phyloP scores from a whole-genome alignment of 2,113 vertebrate species.

The Rhea pennata region DNA sequence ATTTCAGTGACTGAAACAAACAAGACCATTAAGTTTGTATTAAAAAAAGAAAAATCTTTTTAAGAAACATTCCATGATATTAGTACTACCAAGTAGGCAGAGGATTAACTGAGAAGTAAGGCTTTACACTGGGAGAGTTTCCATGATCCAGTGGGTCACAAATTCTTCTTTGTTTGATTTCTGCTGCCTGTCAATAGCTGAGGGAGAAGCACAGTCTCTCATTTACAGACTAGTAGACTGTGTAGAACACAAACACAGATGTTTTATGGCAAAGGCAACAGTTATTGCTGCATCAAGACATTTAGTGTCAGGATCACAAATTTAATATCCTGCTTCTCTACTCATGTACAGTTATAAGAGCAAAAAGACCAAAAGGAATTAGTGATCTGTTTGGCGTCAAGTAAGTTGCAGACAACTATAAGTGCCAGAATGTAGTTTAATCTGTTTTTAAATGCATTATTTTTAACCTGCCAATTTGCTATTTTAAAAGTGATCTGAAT shows the following conservation, averaged over 20 bases:
- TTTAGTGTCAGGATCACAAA: neutral
- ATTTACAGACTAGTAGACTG: neutral
- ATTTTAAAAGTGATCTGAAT: constrained; percentile 4
- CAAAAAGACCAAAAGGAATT: constrained; percentile 5
- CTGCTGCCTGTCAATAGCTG: constrained; percentile 71
- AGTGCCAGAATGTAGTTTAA: neutral
- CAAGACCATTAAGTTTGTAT: neutral
- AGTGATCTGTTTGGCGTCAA: constrained; percentile 26
- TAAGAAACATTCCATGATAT: neutral
- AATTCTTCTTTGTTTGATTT: constrained; percentile 75
- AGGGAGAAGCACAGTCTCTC: constrained; percentile 35
- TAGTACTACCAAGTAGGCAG: constrained; percentile 10
- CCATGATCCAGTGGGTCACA: constrained; percentile 76
- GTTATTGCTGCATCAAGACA: neutral
- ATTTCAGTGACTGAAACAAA: neutral
- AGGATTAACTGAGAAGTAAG: constrained; percentile 26
- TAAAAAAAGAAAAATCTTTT: neutral
- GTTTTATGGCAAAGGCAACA: neutral
- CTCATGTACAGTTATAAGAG: neutral
- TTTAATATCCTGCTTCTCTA: neutral
- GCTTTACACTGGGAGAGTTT: constrained; percentile 34
- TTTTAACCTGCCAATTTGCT: constrained; percentile 46
- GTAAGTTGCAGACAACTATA: neutral
- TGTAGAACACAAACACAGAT: neutral
- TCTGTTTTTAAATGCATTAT: neutral